These are phyloP conservation scores for Desoria tigrina DNA, from an alignment of 2,888 invertebrate species.

Conservation along the genomic window DNA sequence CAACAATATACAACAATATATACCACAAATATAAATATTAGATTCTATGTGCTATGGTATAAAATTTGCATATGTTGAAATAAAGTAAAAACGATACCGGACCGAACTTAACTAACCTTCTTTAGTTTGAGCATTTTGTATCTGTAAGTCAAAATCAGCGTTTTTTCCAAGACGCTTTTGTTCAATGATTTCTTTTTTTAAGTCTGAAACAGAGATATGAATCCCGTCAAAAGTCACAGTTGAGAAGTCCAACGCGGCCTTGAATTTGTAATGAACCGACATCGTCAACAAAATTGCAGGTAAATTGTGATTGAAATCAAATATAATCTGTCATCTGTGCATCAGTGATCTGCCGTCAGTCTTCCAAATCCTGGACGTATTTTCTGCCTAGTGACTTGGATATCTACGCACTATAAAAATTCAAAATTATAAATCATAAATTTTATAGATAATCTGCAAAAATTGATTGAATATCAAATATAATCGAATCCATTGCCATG, in stretches of 20 bases:
- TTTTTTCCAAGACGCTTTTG: constrained; percentile 93
- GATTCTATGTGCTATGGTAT: not conserved
- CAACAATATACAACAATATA: too few relatives aligned
- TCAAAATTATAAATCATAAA: too few relatives aligned
- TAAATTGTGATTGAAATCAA: too few relatives aligned
- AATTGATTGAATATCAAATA: too few relatives aligned
- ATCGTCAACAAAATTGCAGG: too few relatives aligned
- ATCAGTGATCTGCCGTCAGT: not conserved
- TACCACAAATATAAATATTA: not conserved
- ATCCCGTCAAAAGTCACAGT: constrained; percentile 96
- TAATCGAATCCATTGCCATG: too few relatives aligned
- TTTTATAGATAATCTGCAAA: too few relatives aligned
- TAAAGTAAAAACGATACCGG: not conserved
- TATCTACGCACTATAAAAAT: too few relatives aligned
- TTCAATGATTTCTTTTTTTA: constrained; percentile 91
- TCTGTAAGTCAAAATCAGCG: constrained; percentile 92
- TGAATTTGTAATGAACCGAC: constrained; percentile 99
- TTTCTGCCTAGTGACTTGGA: too few relatives aligned
- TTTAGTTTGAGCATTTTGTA: constrained; percentile 95
- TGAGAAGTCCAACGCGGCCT: constrained; percentile 92
- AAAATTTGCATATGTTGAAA: not conserved
- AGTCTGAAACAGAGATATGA: constrained; percentile 90
- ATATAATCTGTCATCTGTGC: not conserved
- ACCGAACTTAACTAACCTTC: constrained; percentile 71
- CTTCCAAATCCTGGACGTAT: too few relatives aligned